Evolutionary conservation across 2,888 invertebrate species (phyloP).

Genomic region (Anthophora plumipes): DNA sequence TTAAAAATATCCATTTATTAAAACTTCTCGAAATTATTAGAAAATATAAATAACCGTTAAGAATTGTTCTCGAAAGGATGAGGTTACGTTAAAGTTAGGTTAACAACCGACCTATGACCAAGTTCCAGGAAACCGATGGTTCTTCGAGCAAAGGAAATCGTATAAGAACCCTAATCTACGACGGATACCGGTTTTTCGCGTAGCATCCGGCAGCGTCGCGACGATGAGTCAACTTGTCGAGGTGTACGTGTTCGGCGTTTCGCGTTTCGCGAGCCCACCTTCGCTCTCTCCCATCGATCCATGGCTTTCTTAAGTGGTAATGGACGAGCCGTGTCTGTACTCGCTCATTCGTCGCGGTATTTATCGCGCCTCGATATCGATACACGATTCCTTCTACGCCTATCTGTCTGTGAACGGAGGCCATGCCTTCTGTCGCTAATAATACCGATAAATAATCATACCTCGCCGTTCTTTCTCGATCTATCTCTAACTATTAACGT

Average conservation of each 20-base stretch:
- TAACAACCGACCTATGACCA: neutral
- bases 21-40: too few species aligned
- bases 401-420: slow-evolving; percentile 41
- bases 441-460: slow-evolving; percentile 45
- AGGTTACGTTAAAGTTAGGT: neutral
- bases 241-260: slow-evolving; percentile 67
- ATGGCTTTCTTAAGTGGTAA: slow-evolving; percentile 78
- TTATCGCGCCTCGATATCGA: slow-evolving; percentile 79
- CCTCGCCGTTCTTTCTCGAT: neutral
- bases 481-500: neutral
- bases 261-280: slow-evolving; percentile 69
- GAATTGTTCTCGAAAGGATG: neutral
- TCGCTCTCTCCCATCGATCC: slow-evolving; percentile 74
- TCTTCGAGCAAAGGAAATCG: neutral
- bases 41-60: too few species aligned
- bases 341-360: slow-evolving; percentile 61
- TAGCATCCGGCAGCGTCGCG: slow-evolving; percentile 70
- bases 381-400: slow-evolving; percentile 64
- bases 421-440: slow-evolving; percentile 28
- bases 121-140: slow-evolving; percentile 22
- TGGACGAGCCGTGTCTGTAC: slow-evolving; percentile 81
- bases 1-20: too few species aligned
- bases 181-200: slow-evolving; percentile 53
- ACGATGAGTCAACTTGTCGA: slow-evolving; percentile 69
- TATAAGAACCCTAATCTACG: slow-evolving; percentile 20